Evolutionary conservation across 2,888 invertebrate genomes (phyloP), one percentile per base, ranked within the genome.

Genomic region (Caenorhabditis sp.): DNA sequence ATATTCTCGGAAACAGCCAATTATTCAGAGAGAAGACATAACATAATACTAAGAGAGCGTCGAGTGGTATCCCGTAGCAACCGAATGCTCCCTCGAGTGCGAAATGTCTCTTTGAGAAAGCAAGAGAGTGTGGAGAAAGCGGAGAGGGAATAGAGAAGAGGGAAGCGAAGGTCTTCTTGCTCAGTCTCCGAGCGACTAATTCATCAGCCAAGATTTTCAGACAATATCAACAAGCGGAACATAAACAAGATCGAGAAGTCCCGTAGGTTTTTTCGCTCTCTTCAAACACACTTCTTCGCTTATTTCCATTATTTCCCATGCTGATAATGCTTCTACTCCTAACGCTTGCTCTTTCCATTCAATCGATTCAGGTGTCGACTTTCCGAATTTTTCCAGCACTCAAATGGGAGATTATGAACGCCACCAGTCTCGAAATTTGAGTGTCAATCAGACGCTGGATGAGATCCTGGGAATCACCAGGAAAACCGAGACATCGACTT

Each of bases 391-490:
- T 44, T 47, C 5, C 19, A 47, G 47, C 76, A 49, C 58, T 38
- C 58, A 58, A 41, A 77, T 77, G 63, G 69, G 66, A 5, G 66
- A 69, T 19, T 35, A 44, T 22, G 68, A 80, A 47, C 41, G 73
- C 8, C 77, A 82, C 44, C 70, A 77, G 16, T 68, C 81, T 38
- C 51, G 86, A 10, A 84, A 79, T 64, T 41, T 86, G 35, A 77
- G 68, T 10, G 72, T 80, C n/a, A 69, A 61, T 54, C 82, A 84
- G 58, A 84, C 86, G 0, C 73, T 86, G 5, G 84, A 86, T 31
- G 82, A 86, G 26, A 75, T 86, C 19, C 51, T 86, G 19, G 84
- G 81, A 28, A 49, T 68, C 22, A 56, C 26, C 19, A 31, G 14
- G 31, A 69, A 31, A n/a, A 35, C 31, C 19, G 61, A 35, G 22